Conservation (phyloP, 2,113 vertebrate genomes). For the Oriolus oriolus region DNA sequence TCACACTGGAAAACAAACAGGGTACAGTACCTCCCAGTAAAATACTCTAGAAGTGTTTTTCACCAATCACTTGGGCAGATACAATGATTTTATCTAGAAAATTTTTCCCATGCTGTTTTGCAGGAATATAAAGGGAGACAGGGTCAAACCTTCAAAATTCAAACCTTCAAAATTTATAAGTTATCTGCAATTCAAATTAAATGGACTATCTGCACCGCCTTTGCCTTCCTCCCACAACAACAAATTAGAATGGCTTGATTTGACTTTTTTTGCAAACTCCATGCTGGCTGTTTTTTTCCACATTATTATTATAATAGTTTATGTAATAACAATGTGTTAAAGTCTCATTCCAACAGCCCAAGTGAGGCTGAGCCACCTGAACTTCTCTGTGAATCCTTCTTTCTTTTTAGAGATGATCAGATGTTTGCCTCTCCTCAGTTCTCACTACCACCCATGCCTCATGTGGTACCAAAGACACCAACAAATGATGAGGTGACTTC, state of each 20-base stretch:
- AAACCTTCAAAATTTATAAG: not conserved
- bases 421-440: not conserved
- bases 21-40: not conserved
- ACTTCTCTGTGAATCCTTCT: not conserved
- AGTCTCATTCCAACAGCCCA: not conserved
- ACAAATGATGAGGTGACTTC: not conserved
- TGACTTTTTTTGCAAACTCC: constrained; percentile 15
- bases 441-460: not conserved
- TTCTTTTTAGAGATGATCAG: not conserved
- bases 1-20: not conserved
- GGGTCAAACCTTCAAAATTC: not conserved
- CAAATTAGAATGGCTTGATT: not conserved
- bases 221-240: not conserved
- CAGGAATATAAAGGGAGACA: not conserved
- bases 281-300: not conserved
- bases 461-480: not conserved
- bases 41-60: not conserved
- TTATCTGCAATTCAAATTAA: not conserved
- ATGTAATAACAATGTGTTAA: not conserved
- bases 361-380: not conserved
- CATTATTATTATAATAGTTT: not conserved
- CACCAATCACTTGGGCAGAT: not conserved
- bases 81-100: not conserved
- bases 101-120: not conserved
- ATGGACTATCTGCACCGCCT: not conserved